Evolutionary conservation across 30 jellyfish, hydroid and myxozoan genomes (phyloP), one percentile per base, ranked within the genome.

Genomic region (Sanderia malayensis): DNA sequence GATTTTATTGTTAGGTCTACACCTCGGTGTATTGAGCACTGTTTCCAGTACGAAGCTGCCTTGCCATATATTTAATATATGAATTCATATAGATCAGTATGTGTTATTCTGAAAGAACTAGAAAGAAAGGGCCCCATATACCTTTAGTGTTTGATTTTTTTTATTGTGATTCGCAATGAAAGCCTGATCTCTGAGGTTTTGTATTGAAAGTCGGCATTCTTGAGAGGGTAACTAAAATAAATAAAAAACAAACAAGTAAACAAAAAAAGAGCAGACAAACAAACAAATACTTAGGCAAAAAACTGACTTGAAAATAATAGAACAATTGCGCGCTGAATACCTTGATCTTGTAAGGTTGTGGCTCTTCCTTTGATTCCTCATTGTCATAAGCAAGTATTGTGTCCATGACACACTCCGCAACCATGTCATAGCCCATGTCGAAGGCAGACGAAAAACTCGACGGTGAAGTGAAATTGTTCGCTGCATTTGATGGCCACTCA

Each of bases 371-470:
- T 25, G 68, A 83, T 2, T 44, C 97, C 24, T 64, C 83, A 18
- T 33, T 34, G 24, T 52, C 85, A 27, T 74, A 26, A 4, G 82
- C 82, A 46, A 88, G 59, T 58, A 88, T 88, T 8, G 89, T 71
- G 57, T 88, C 97, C 84, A 81, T 74, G n/a, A 79, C 86, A 76
- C 97, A 88, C 25, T 88, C 97, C n/a, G 87, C 72, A 19, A 88
- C 92, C 87, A 63, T 88, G 84, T 88, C 97, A 81, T 80, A 88
- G n/a, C 97, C 97, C 94, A 88, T 74, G 59, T 81, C 94, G 69
- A 74, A 88, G 21, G 92, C 97, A 10, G 84, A 84, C 26, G 95
- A 26, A 44, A 71, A 81, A 65, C 95, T 88, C 18, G 88, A 37
- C n/a, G 96, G 88, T 2, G 94, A 68, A 0, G 32, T 61, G 24